Evolutionary conservation across 2,797 vertebrate genomes (phyloP).

Genomic region (Chaunax sp.): DNA sequence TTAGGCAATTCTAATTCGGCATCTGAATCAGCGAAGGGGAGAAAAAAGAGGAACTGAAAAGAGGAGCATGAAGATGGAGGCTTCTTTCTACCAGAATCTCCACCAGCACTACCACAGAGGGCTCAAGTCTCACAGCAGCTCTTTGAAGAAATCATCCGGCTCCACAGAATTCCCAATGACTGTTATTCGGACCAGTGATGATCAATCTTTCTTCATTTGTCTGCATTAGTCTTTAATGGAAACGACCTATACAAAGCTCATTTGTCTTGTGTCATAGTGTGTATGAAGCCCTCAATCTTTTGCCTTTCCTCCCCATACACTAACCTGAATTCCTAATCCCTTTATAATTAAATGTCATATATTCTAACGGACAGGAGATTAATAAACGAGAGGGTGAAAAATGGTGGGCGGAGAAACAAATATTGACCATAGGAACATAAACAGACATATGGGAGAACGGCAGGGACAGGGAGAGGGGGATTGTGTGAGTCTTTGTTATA

Average conservation of each 20-base stretch:
- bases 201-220: conserved; percentile 59
- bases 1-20: conserved; percentile 69
- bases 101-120: conserved; percentile 24
- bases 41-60: conserved; percentile 44
- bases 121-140: conserved; percentile 19
- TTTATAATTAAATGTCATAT: conserved; percentile 71
- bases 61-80: conserved; percentile 42
- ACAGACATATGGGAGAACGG: conserved; percentile 17
- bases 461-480: conserved; percentile 25
- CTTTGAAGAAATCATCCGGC: conserved; percentile 36
- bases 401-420: conserved; percentile 50
- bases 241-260: conserved; percentile 41
- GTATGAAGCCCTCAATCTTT: conserved; percentile 32
- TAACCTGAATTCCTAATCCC: conserved; percentile 56
- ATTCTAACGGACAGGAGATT: conserved; percentile 63
- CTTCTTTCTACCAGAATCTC: conserved; percentile 30
- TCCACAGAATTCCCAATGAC: conserved; percentile 12
- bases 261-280: conserved; percentile 47
- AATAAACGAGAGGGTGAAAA: conserved; percentile 56
- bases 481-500: conserved; percentile 44
- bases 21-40: conserved; percentile 52
- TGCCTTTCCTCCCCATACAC: conserved; percentile 6
- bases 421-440: conserved; percentile 53
- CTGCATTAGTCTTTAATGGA: conserved; percentile 55
- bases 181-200: conserved; percentile 14